These are phyloP conservation scores for Sapayoa aenigma DNA, from an alignment of 2,113 vertebrate species.

Conservation along the genomic window DNA sequence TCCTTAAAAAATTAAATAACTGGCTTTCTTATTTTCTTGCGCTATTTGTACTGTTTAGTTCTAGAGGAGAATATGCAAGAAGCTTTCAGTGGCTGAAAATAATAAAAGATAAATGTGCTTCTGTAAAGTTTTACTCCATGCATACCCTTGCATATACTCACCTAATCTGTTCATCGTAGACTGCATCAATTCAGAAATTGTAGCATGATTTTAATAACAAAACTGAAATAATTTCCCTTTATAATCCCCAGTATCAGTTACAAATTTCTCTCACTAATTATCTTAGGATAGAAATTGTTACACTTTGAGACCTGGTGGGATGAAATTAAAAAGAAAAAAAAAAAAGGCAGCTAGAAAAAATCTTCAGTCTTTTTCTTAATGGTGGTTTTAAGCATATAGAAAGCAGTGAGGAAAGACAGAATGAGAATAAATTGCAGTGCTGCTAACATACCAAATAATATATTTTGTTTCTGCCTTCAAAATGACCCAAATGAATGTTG, in stretches of 20 bases:
- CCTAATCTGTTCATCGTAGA: neutral
- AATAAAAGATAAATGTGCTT: neutral
- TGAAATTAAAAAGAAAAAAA: neutral
- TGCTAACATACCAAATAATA: neutral
- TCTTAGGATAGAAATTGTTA: neutral
- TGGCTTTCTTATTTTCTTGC: neutral
- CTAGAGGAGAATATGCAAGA: neutral
- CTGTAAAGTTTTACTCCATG: neutral
- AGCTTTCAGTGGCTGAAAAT: neutral
- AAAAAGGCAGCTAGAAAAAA: neutral
- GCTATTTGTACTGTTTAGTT: neutral
- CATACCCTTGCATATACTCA: neutral
- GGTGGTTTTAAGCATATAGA: neutral
- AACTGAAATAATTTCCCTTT: neutral
- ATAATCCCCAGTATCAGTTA: neutral
- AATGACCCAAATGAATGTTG: slow-evolving; percentile 22
- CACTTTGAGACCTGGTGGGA: neutral
- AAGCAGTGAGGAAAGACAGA: neutral
- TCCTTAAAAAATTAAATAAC: neutral
- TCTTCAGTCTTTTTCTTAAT: neutral
- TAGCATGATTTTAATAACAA: neutral
- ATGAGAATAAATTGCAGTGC: neutral
- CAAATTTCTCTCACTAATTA: neutral
- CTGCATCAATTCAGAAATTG: neutral
- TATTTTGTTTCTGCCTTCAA: slow-evolving; percentile 15